Conservation (phyloP, 2,113 vertebrate species). For the Datnioides undecimradiatus region DNA sequence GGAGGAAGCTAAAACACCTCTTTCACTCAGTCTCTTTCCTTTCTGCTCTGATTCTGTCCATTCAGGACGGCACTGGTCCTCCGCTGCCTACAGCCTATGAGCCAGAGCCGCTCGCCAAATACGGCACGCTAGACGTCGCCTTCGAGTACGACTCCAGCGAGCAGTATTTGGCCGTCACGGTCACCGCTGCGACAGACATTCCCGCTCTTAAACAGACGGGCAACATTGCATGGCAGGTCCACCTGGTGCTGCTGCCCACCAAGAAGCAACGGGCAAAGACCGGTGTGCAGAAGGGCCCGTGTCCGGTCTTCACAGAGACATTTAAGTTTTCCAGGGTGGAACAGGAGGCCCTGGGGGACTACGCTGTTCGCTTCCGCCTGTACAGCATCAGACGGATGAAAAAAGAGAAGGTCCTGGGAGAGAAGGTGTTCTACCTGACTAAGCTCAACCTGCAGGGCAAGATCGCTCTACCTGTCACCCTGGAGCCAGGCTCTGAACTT, state of each 20-base stretch:
- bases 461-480: conserved; percentile 92
- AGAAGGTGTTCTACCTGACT: conserved; percentile 97
- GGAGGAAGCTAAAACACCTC: background rate
- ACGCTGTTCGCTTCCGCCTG: conserved; percentile 95
- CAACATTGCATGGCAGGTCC: conserved; percentile 96
- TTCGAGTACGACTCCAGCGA: conserved; percentile 96
- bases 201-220: conserved; percentile 93
- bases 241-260: conserved; percentile 96
- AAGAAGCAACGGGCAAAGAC: conserved; percentile 98
- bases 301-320: conserved; percentile 96
- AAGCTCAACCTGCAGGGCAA: conserved; percentile 98
- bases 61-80: conserved; percentile 90
- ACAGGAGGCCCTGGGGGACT: conserved; percentile 94
- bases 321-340: conserved; percentile 96
- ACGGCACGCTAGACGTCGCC: conserved; percentile 96
- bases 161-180: conserved; percentile 95
- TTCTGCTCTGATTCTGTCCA: background rate
- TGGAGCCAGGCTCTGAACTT: conserved; percentile 94
- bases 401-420: conserved; percentile 96
- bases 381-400: conserved; percentile 96
- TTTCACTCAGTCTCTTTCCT: background rate
- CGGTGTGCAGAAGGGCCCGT: conserved; percentile 93
- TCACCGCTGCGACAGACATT: conserved; percentile 96
- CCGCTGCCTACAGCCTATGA: conserved; percentile 92
- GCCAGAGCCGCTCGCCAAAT: conserved; percentile 95